These are phyloP conservation scores for Idris sp. DNA, from an alignment of 1,140 invertebrate genomes.

Conservation along the genomic window DNA sequence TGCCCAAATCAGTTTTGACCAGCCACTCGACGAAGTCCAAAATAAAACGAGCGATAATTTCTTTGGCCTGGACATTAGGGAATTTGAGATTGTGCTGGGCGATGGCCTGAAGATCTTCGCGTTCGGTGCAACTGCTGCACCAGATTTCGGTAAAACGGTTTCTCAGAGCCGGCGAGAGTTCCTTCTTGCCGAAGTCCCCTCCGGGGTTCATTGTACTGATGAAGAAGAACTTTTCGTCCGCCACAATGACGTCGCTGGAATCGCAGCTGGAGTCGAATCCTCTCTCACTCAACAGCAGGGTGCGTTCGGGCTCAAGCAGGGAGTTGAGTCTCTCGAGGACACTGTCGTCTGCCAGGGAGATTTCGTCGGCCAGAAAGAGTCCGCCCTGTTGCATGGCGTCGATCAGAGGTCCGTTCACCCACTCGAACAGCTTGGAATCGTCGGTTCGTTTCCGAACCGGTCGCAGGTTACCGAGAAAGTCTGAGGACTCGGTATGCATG, in stretches of 20 bases:
- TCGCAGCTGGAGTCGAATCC: constrained; percentile 74
- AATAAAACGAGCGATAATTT: constrained; percentile 83
- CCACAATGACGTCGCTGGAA: constrained; percentile 82
- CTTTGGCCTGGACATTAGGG: constrained; percentile 78
- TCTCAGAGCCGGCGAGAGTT: constrained; percentile 97
- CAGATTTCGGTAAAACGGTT: constrained; percentile 99
- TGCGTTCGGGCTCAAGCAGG: constrained; percentile 95
- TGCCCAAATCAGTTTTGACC: constrained; percentile 84
- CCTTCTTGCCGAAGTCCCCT: constrained; percentile 99
- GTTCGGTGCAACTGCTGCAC: constrained; percentile 87
- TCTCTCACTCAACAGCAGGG: constrained; percentile 94
- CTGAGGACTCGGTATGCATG: constrained; percentile 98
- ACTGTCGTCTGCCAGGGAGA: constrained; percentile 98
- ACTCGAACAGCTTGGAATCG: constrained; percentile 91
- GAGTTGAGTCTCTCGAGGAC: constrained; percentile 98
- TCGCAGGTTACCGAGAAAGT: constrained; percentile 96
- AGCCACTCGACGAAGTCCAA: constrained; percentile 91
- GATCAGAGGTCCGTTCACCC: constrained; percentile 97
- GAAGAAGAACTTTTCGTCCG: constrained; percentile 90
- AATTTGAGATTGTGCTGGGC: constrained; percentile 87
- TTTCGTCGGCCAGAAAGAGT: constrained; percentile 98
- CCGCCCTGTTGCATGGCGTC: constrained; percentile 92
- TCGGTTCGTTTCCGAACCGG: constrained; percentile 87
- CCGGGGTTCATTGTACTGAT: constrained; percentile 99
- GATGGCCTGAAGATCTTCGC: constrained; percentile 85